phyloP scores from a whole-genome alignment of 2,113 vertebrate genomes.

The Charina bottae region DNA sequence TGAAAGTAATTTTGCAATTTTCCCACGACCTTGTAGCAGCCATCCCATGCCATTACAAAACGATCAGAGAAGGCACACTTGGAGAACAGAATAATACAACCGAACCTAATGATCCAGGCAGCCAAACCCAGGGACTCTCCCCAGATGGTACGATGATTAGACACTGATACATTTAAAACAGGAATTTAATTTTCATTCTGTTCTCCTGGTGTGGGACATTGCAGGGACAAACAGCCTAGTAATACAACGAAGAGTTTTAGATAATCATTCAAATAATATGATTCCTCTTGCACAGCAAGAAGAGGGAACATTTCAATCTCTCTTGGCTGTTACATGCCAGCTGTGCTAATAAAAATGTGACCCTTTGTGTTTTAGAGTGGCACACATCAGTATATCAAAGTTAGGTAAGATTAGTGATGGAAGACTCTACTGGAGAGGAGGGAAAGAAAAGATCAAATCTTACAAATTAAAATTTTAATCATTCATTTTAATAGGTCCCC shows the following conservation, averaged over 20 bases:
- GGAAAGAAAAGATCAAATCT: conserved; percentile 1
- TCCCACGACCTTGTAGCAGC: not conserved
- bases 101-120: not conserved
- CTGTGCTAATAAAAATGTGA: conserved; percentile 22
- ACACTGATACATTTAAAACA: not conserved
- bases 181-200: not conserved
- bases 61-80: not conserved
- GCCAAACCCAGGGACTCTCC: not conserved
- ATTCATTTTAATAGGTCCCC: conserved; percentile 34
- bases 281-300: not conserved
- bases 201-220: not conserved
- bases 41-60: not conserved
- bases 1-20: not conserved
- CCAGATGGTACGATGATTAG: not conserved
- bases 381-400: conserved; percentile 2
- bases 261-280: not conserved
- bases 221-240: not conserved
- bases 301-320: not conserved
- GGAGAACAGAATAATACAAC: not conserved
- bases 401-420: conserved; percentile 22
- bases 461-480: conserved; percentile 5
- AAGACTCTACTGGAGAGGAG: conserved; percentile 10
- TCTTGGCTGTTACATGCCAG: not conserved
- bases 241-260: not conserved
- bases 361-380: not conserved